These are phyloP conservation scores for Diabrotica balteata DNA, from an alignment of 2,888 invertebrate genomes.

Conservation along the genomic window DNA sequence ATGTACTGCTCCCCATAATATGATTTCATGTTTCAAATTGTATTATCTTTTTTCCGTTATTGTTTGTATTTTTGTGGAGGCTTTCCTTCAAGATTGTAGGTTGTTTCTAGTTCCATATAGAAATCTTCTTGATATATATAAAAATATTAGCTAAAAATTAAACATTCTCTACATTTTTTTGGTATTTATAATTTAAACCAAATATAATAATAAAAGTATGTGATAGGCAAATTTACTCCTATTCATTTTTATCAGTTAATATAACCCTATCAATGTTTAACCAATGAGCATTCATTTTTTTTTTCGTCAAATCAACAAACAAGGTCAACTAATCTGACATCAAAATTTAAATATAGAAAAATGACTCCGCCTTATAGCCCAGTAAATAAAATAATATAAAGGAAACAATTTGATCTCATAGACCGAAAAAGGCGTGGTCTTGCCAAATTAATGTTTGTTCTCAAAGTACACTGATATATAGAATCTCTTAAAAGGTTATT, in stretches of 20 bases:
- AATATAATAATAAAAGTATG: too few relatives aligned
- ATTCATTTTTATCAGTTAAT: constrained; percentile 24
- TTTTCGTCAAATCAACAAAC: constrained; percentile 25
- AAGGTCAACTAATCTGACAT: constrained; percentile 26
- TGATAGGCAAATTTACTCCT: constrained; percentile 19
- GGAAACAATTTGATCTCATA: constrained; percentile 4
- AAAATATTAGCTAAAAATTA: too few relatives aligned
- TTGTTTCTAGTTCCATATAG: too few relatives aligned
- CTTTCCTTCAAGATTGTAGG: too few relatives aligned
- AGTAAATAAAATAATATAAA: constrained; percentile 2
- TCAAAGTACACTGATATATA: background rate
- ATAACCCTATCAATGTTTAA: constrained; percentile 14
- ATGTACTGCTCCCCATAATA: too few relatives aligned
- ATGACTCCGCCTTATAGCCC: constrained; percentile 23
- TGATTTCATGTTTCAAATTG: too few relatives aligned
- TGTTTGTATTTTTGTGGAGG: too few relatives aligned
- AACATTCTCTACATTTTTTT: too few relatives aligned
- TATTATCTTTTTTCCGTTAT: too few relatives aligned
- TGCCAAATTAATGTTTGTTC: background rate
- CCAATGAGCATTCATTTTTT: constrained; percentile 20
- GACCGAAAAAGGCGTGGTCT: background rate
- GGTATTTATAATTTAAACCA: too few relatives aligned
- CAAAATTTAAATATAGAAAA: constrained; percentile 26
- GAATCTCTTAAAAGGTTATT: background rate
- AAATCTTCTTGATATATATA: too few relatives aligned